Percentiles rank a stretch among this genome's conserved stretches.
Conservation (phyloP, 2,113 vertebrate species). For the Emydocephalus ijimae region DNA sequence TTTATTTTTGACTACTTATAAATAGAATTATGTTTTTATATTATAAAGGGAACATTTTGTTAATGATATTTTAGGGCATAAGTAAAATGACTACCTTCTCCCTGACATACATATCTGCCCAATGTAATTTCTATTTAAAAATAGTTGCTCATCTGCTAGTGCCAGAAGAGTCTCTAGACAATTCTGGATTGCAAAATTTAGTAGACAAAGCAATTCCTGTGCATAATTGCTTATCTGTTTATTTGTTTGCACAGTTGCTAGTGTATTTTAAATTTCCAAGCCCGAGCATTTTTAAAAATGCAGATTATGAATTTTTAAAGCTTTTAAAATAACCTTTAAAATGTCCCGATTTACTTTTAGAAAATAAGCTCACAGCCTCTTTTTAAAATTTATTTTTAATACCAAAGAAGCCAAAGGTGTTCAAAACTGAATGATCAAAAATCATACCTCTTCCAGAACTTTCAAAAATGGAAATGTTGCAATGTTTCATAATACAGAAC, state of each 20-base stretch:
- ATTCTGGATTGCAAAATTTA: constrained; percentile 47
- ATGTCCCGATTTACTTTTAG: neutral
- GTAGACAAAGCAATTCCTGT: constrained; percentile 57
- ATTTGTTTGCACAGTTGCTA: constrained; percentile 12
- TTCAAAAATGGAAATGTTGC: neutral
- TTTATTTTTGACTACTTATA: neutral
- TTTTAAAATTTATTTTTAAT: neutral
- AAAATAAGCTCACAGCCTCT: neutral
- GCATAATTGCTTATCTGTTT: constrained; percentile 52
- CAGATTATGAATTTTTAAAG: constrained; percentile 7
- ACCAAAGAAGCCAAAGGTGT: neutral
- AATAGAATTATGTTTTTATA: neutral
- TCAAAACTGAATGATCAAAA: neutral
- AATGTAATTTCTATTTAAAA: constrained; percentile 57
- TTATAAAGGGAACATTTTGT: constrained; percentile 53
- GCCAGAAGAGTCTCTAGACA: constrained; percentile 42
- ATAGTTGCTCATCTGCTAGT: constrained; percentile 44
- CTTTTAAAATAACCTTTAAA: constrained; percentile 1
- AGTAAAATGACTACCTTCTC: constrained; percentile 43
- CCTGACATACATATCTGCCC: constrained; percentile 43
- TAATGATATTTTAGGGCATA: constrained; percentile 32
- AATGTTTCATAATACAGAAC: neutral
- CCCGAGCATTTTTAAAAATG: constrained; percentile 8
- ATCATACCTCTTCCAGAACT: neutral
- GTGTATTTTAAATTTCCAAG: constrained; percentile 51